Evolutionary conservation across 2,888 invertebrate genomes (phyloP).

Genomic region (Conus canariensis): DNA sequence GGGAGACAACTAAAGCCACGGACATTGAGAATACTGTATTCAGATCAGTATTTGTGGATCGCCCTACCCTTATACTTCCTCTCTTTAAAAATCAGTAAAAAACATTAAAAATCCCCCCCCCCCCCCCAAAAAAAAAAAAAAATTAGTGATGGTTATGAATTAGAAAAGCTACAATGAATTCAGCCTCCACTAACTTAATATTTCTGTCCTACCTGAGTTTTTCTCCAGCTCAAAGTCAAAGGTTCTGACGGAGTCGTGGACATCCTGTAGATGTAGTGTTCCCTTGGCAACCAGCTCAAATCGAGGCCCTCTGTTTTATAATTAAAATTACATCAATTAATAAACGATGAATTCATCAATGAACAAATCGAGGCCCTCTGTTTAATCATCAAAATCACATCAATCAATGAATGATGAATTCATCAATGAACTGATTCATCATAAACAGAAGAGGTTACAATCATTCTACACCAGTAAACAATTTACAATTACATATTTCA

Average conservation of each 20-base stretch:
- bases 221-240: conserved; percentile 82
- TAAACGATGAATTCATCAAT: not conserved
- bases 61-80: too few species aligned
- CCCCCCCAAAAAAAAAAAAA: not conserved
- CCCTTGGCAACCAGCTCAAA: conserved; percentile 84
- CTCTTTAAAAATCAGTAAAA: too few species aligned
- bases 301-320: conserved; percentile 81
- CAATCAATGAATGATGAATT: not conserved
- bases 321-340: not conserved
- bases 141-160: too few species aligned
- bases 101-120: not conserved
- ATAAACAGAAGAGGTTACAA: not conserved
- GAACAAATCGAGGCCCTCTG: conserved; percentile 81
- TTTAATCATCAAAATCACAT: not conserved
- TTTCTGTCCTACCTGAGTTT: conserved; percentile 56
- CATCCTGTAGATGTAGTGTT: conserved; percentile 81
- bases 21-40: too few species aligned
- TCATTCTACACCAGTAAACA: too few species aligned
- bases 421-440: not conserved
- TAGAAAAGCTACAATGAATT: too few species aligned
- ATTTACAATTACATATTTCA: too few species aligned
- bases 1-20: too few species aligned
- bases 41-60: too few species aligned
- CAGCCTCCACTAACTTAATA: not conserved
- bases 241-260: conserved; percentile 82